A percentile compares a stretch with the other conserved stretches of the same genome.
Conservation (phyloP, 2,888 invertebrate species). For the Mesorhabditis spiculigera region DNA sequence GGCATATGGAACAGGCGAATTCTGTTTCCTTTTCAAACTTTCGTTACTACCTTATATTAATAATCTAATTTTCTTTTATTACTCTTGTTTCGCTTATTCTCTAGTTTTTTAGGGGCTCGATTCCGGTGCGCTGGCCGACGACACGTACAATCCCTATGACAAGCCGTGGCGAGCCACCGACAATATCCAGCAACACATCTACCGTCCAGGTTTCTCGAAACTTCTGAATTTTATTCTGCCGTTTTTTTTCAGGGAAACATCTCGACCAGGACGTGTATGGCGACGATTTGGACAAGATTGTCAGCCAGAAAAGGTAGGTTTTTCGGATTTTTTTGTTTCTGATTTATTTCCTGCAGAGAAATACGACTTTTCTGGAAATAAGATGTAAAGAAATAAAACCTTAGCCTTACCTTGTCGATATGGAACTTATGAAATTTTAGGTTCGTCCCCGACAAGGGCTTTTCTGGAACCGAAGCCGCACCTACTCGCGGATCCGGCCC, state of each 20-base stretch:
- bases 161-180: slow-evolving; percentile 92
- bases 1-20: neutral
- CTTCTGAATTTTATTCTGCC: neutral
- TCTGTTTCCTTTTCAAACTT: neutral
- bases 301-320: slow-evolving; percentile 74
- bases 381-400: too few relatives aligned
- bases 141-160: slow-evolving; percentile 94
- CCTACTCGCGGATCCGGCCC: slow-evolving; percentile 75
- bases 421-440: too few relatives aligned
- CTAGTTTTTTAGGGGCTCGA: slow-evolving; percentile 70
- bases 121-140: slow-evolving; percentile 85
- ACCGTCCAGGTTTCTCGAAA: slow-evolving; percentile 68
- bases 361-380: too few relatives aligned
- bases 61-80: neutral
- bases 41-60: slow-evolving; percentile 8
- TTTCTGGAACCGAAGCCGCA: slow-evolving; percentile 73
- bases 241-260: slow-evolving; percentile 62
- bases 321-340: too few relatives aligned
- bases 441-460: slow-evolving; percentile 95
- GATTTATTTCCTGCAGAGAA: too few relatives aligned
- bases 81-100: neutral
- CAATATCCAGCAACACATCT: slow-evolving; percentile 81
- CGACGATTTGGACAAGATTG: slow-evolving; percentile 81
- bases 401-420: too few relatives aligned
- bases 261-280: slow-evolving; percentile 86